These are phyloP conservation scores for Cheilinus undulatus DNA, from an alignment of 2,113 vertebrate genomes.

Conservation along the genomic window DNA sequence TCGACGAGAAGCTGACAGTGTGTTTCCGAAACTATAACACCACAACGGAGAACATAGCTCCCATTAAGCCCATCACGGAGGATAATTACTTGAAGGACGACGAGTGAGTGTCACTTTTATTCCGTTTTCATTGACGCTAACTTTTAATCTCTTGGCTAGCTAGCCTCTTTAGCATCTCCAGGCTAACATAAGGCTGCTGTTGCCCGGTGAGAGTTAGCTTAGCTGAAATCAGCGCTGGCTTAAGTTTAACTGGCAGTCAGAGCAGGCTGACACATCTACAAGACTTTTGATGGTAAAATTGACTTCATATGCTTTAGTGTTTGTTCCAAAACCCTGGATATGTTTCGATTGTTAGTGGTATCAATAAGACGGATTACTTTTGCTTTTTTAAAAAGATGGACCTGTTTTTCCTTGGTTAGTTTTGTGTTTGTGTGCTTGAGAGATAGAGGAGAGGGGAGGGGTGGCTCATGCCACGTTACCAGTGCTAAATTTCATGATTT, in stretches of 20 bases:
- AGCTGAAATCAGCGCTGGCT: slow-evolving; percentile 44
- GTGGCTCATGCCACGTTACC: slow-evolving; percentile 62
- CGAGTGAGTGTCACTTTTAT: slow-evolving; percentile 87
- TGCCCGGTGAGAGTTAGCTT: slow-evolving; percentile 14
- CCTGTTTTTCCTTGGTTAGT: not conserved
- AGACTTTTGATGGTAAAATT: no score
- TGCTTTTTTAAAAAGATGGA: not conserved
- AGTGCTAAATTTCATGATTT: slow-evolving; percentile 2
- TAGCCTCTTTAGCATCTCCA: slow-evolving; percentile 42
- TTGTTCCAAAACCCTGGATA: no score
- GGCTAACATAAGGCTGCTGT: slow-evolving; percentile 30
- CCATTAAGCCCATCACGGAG: slow-evolving; percentile 90
- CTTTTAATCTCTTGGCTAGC: slow-evolving; percentile 54
- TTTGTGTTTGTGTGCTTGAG: not conserved
- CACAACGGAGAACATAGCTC: slow-evolving; percentile 84
- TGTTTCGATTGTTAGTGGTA: no score
- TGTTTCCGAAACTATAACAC: slow-evolving; percentile 90
- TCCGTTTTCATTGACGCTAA: slow-evolving; percentile 15
- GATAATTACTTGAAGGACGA: slow-evolving; percentile 90
- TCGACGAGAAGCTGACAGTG: slow-evolving; percentile 90
- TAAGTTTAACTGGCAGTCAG: slow-evolving; percentile 29
- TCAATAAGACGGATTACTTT: not conserved
- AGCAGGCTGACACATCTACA: not conserved
- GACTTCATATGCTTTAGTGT: no score
- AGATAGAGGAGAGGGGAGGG: not conserved